These are phyloP conservation scores for Rhabdornis inornatus DNA, from an alignment of 2,113 vertebrate species.

Conservation along the genomic window DNA sequence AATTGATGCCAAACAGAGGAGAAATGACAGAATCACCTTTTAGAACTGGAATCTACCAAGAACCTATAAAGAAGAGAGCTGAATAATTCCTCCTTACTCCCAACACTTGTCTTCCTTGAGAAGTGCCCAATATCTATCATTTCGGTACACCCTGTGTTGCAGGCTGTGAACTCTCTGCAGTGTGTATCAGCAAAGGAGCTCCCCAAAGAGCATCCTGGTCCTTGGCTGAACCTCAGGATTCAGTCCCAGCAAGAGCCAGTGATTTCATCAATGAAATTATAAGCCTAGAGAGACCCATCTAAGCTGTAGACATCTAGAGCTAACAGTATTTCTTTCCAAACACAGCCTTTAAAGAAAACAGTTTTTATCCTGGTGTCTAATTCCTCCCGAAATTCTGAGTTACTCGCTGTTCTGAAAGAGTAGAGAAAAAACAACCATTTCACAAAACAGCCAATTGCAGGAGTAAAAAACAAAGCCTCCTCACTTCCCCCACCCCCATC, in stretches of 20 bases:
- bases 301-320: neutral
- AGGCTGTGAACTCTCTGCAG: neutral
- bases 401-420: neutral
- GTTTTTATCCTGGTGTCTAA: neutral
- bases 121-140: neutral
- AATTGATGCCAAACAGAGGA: neutral
- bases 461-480: neutral
- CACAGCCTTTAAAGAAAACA: neutral
- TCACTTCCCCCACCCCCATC: neutral
- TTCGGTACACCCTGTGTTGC: neutral
- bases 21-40: neutral
- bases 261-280: neutral
- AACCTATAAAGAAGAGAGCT: neutral
- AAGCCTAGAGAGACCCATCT: neutral
- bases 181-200: neutral
- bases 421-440: neutral
- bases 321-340: neutral
- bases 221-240: neutral
- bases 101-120: neutral
- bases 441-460: neutral
- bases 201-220: neutral
- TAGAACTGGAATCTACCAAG: neutral
- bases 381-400: neutral
- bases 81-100: neutral
- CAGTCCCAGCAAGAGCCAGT: neutral